A percentile compares a stretch with the other conserved stretches of the same genome.
Conservation (phyloP, 2,113 vertebrate species). For the Psammodynastes pulverulentus region DNA sequence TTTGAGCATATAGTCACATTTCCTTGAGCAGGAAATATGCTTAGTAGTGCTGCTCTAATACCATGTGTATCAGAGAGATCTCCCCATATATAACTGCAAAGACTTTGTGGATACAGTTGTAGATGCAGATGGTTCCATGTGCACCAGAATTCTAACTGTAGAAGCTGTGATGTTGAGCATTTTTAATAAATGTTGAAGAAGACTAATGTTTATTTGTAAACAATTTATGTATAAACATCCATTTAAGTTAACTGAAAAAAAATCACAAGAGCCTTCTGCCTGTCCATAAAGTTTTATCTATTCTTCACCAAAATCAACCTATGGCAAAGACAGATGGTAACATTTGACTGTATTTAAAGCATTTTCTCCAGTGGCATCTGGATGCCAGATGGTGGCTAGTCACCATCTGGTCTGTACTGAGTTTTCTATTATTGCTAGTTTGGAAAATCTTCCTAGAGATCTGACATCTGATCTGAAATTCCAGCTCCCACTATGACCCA, state of each 20-base stretch:
- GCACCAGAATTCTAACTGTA: neutral
- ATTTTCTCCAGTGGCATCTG: neutral
- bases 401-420: conserved; percentile 6
- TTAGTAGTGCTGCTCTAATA: neutral
- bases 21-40: neutral
- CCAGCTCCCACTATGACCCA: neutral
- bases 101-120: neutral
- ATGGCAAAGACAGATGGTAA: neutral
- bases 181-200: neutral
- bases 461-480: neutral
- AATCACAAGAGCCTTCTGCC: neutral
- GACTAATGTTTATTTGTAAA: neutral
- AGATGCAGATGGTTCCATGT: neutral
- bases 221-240: neutral
- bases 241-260: neutral
- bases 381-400: conserved; percentile 11
- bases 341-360: neutral
- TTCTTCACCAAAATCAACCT: neutral
- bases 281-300: neutral
- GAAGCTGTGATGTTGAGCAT: neutral
- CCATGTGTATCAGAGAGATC: neutral
- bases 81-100: neutral
- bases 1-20: neutral
- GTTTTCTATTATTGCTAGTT: conserved; percentile 7
- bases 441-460: conserved; percentile 9